Base-by-base conservation (phyloP, 2,797 vertebrate genomes). In the Thamnophis elegans region DNA sequence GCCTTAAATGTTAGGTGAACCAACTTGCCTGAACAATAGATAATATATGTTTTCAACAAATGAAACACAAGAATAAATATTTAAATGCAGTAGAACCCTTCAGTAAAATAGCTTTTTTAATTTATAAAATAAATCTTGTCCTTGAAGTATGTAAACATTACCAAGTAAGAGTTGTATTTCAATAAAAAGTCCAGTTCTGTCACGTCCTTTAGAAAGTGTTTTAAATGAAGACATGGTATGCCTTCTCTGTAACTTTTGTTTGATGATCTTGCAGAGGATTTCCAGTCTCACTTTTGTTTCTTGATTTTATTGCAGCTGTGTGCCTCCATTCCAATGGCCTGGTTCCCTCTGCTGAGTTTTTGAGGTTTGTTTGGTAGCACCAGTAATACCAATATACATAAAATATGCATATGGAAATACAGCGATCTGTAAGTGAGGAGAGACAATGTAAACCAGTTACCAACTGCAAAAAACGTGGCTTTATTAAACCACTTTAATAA, bases 361-460 rank as follows among this genome's bases (percentile, higher is more conserved):
- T 92, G 96, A 94, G 98, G 96, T 97, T 97, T 98, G 95, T 95
- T 91, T 54, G 97, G 98, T 94, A 99, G 97, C 91, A 97, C 92
- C 1, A 99, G 94, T 92, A 98, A 97, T 86, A 97, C 97, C 97
- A 99, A 97, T 97, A 99, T 97, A 96, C 98, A 98, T 96, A 98
- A 94, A 96, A 99, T 97, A 96, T 99, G 99, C 95, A 99, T 97
- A 92, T 98, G 98, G 96, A 99, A 99, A 97, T 98, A 99, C 98
- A 99, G 97, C 1, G 99, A 99, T 97, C 99, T 99, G 88, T 14
- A 42, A 85, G 58, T 47, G 87, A 91, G 51, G 91, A 91, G 58
- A 94, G n/a, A 94, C 0, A 65, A 36, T 59, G 47, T 68, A 1
- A 13, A 26, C 22, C 42, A 93, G 5, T 85, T 60, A 60, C 11